Evolutionary conservation across 2,797 vertebrate species (phyloP).

Genomic region (Mormyrus proboscirostris): DNA sequence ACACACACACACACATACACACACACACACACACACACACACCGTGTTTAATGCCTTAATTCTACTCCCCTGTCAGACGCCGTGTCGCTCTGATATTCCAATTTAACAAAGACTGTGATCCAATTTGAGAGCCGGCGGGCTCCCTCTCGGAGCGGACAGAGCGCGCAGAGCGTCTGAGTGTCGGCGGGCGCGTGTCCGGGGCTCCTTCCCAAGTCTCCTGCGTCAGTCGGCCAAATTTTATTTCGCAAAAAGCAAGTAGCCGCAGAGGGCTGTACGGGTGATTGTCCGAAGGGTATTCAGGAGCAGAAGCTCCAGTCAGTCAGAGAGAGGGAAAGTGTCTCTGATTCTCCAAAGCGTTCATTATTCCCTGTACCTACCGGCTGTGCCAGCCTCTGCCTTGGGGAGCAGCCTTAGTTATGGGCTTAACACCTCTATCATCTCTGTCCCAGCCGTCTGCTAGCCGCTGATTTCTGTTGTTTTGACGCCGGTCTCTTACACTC

Average conservation of each 20-base stretch:
- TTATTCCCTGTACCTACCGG: not conserved
- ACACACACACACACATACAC: not conserved
- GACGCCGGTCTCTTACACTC: not conserved
- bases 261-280: not conserved
- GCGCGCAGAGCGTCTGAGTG: not conserved
- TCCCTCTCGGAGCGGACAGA: constrained; percentile 28
- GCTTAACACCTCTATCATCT: not conserved
- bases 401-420: not conserved
- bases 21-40: not conserved
- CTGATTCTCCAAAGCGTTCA: not conserved
- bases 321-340: not conserved
- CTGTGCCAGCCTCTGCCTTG: not conserved
- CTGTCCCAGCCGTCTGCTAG: not conserved
- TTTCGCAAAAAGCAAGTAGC: not conserved
- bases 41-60: constrained; percentile 42
- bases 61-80: constrained; percentile 39
- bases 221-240: not conserved
- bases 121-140: constrained; percentile 42
- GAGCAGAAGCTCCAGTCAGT: not conserved
- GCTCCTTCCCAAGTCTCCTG: not conserved
- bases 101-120: constrained; percentile 44
- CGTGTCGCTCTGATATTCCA: constrained; percentile 44
- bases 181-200: not conserved
- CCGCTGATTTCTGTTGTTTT: not conserved
- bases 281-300: not conserved